A percentile compares a stretch with the other conserved stretches of the same genome.
phyloP scores from a whole-genome alignment of 2,797 vertebrate species.

The Mus caroli region DNA sequence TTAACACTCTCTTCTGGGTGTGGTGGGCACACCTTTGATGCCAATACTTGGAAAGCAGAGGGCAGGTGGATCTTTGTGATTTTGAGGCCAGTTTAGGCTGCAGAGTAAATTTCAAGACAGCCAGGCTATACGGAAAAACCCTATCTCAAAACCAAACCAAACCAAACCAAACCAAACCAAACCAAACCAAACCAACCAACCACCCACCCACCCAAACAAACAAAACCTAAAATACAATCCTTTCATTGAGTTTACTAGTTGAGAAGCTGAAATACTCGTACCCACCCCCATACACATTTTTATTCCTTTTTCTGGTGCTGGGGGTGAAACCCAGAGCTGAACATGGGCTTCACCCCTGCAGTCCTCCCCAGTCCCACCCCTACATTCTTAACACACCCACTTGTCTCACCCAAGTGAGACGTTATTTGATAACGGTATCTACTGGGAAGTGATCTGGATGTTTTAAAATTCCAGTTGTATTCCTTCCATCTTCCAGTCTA shows the following conservation, averaged over 20 bases:
- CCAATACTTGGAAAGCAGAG: neutral
- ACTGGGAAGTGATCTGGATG: neutral
- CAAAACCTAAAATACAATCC: neutral
- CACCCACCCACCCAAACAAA: too few species aligned
- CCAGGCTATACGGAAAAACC: neutral
- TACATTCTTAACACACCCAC: neutral
- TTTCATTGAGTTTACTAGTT: constrained; percentile 11
- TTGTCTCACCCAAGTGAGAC: constrained; percentile 28
- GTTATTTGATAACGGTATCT: neutral
- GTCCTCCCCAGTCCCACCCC: neutral
- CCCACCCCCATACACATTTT: neutral
- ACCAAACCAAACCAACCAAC: neutral
- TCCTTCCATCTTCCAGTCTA: constrained; percentile 23
- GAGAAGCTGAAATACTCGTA: neutral
- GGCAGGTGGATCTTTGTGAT: neutral
- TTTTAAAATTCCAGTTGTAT: neutral
- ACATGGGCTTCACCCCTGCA: neutral
- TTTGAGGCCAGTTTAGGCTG: neutral
- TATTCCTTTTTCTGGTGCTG: neutral
- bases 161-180: too few species aligned
- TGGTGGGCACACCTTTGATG: neutral
- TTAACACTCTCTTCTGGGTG: neutral
- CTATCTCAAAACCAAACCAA: neutral
- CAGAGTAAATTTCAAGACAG: neutral
- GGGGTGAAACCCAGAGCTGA: neutral